Evolutionary conservation across 2,888 invertebrate species (phyloP).

Genomic region (Mesorhabditis spiculigera): DNA sequence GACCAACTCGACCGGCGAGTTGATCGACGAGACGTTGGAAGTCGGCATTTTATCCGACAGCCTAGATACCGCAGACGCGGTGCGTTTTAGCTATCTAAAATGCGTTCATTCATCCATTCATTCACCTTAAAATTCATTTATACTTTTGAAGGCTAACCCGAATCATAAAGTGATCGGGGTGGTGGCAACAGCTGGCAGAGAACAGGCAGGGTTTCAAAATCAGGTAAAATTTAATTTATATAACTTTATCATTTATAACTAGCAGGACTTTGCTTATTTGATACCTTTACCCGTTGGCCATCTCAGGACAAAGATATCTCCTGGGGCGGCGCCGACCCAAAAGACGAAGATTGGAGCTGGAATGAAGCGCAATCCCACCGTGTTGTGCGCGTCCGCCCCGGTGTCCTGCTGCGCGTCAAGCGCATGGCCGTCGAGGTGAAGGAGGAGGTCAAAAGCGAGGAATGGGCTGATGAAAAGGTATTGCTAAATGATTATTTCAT

Average conservation of each 20-base stretch:
- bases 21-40: not conserved
- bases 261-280: too few relatives aligned
- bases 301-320: too few relatives aligned
- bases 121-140: not conserved
- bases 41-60: not conserved
- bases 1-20: not conserved
- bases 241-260: too few relatives aligned
- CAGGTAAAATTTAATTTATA: too few relatives aligned
- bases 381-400: not conserved
- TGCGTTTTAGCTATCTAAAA: too few relatives aligned
- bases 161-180: slow-evolving; percentile 2
- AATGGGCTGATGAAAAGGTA: slow-evolving; percentile 2
- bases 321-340: not conserved
- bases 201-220: too few relatives aligned
- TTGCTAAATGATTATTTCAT: not conserved
- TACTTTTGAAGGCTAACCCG: not conserved
- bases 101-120: not conserved
- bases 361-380: not conserved
- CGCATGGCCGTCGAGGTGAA: not conserved
- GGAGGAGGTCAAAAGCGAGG: slow-evolving; percentile 4
- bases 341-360: not conserved
- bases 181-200: not conserved
- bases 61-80: too few relatives aligned
- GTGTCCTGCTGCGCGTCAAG: not conserved
- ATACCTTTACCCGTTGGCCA: too few relatives aligned